Evolutionary conservation across 2,113 vertebrate species (phyloP).

Genomic region (Melanocharis versteri): DNA sequence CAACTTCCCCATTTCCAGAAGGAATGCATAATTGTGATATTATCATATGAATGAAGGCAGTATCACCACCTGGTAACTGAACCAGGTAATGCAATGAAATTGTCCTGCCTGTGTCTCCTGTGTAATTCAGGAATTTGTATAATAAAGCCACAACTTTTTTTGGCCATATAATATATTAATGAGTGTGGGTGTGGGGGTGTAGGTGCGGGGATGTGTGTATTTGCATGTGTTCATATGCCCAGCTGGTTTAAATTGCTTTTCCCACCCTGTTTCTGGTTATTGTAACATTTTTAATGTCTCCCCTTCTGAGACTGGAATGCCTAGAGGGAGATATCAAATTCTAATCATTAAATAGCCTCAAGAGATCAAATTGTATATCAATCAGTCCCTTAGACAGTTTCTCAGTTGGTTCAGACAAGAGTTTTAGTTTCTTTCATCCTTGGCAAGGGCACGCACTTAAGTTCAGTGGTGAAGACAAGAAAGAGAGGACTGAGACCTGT

Average conservation of each 20-base stretch:
- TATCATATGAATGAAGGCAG: conserved; percentile 18
- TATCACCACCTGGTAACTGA: neutral
- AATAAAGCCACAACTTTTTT: neutral
- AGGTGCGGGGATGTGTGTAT: too few relatives aligned
- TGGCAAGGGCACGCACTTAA: neutral
- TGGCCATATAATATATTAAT: neutral
- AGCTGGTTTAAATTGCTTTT: neutral
- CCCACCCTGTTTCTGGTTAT: neutral
- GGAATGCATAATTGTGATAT: neutral
- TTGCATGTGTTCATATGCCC: neutral
- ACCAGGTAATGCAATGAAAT: neutral
- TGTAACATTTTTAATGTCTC: neutral
- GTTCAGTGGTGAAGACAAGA: neutral
- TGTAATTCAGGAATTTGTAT: neutral
- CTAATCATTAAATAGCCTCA: neutral
- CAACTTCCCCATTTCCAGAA: neutral
- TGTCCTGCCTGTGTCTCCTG: neutral
- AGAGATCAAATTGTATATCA: neutral
- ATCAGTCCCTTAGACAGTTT: neutral
- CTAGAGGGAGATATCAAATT: conserved; percentile 19
- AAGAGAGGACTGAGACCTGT: neutral
- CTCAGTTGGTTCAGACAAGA: neutral
- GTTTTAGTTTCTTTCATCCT: neutral
- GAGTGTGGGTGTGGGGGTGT: accelerated
- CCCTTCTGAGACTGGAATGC: neutral